These are phyloP conservation scores for Trissoscelio sp. DNA, from an alignment of 2,888 invertebrate species.

Conservation along the genomic window DNA sequence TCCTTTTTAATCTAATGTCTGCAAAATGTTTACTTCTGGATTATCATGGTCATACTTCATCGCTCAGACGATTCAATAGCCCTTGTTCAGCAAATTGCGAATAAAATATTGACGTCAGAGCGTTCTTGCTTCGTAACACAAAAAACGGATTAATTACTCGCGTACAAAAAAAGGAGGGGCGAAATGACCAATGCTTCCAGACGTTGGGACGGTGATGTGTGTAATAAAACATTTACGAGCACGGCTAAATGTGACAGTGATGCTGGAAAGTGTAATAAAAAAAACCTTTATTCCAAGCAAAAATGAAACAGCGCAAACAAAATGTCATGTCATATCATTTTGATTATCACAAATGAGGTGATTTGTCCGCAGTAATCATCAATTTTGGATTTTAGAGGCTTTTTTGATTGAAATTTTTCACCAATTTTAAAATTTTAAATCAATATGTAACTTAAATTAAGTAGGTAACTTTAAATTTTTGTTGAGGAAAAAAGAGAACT, in stretches of 20 bases:
- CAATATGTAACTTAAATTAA: too few species aligned
- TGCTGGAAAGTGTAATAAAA: constrained; percentile 10
- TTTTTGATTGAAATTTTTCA: too few species aligned
- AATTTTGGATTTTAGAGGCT: neutral
- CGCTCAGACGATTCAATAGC: constrained; percentile 7
- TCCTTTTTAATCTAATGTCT: too few species aligned
- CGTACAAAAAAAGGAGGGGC: constrained; percentile 3
- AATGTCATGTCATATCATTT: neutral
- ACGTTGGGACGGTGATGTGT: constrained; percentile 5
- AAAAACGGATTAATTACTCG: constrained; percentile 35
- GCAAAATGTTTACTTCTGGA: constrained; percentile 1
- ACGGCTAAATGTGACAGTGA: constrained; percentile 12
- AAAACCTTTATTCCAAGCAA: neutral
- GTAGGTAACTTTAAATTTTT: too few species aligned
- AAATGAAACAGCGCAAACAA: constrained; percentile 3
- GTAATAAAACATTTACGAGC: constrained; percentile 28
- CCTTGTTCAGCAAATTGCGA: constrained; percentile 23
- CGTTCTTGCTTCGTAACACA: neutral
- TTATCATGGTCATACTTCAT: neutral
- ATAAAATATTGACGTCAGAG: constrained; percentile 37
- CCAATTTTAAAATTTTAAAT: too few species aligned
- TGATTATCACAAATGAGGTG: neutral
- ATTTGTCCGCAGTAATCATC: neutral
- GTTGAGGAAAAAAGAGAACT: too few species aligned
- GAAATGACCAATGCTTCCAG: constrained; percentile 26